Conservation (phyloP, 2,113 vertebrate species). For the Nansenia antarctica region DNA sequence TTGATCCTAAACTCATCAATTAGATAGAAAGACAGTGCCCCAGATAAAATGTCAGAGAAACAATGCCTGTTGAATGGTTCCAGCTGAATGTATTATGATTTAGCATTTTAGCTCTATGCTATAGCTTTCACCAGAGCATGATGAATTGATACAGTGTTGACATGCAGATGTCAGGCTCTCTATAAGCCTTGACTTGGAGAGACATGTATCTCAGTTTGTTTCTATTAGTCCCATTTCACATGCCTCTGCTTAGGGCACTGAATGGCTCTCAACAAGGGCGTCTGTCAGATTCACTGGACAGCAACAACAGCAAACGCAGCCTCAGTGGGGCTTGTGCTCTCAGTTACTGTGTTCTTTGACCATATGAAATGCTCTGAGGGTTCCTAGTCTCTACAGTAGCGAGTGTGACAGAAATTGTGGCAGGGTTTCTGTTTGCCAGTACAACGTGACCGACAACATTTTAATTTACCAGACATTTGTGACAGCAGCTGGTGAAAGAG, state of each 20-base stretch:
- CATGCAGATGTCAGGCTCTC: constrained; percentile 47
- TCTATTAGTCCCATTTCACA: constrained; percentile 36
- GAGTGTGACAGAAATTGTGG: constrained; percentile 33
- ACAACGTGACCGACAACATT: no score
- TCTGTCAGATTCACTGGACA: constrained; percentile 58
- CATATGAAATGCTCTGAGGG: constrained; percentile 37
- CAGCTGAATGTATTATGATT: constrained; percentile 20
- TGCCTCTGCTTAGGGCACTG: constrained; percentile 42
- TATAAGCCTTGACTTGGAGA: constrained; percentile 56
- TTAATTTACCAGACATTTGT: no score
- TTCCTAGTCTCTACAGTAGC: constrained; percentile 29
- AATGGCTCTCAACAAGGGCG: constrained; percentile 50
- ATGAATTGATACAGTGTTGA: constrained; percentile 47
- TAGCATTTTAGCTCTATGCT: constrained; percentile 25
- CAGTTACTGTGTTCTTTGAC: constrained; percentile 29
- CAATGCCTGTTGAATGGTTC: constrained; percentile 31
- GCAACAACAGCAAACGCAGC: constrained; percentile 52
- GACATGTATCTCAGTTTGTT: constrained; percentile 48
- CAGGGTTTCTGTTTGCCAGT: background rate
- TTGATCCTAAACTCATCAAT: constrained; percentile 37
- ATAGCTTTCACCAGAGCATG: constrained; percentile 37
- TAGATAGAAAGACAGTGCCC: constrained; percentile 35
- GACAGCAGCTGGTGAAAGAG: no score
- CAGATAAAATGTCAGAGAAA: constrained; percentile 25
- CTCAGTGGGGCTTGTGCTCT: constrained; percentile 26